These are phyloP conservation scores for Spodoptera litura DNA, from an alignment of 1,140 invertebrate species.

Conservation along the genomic window DNA sequence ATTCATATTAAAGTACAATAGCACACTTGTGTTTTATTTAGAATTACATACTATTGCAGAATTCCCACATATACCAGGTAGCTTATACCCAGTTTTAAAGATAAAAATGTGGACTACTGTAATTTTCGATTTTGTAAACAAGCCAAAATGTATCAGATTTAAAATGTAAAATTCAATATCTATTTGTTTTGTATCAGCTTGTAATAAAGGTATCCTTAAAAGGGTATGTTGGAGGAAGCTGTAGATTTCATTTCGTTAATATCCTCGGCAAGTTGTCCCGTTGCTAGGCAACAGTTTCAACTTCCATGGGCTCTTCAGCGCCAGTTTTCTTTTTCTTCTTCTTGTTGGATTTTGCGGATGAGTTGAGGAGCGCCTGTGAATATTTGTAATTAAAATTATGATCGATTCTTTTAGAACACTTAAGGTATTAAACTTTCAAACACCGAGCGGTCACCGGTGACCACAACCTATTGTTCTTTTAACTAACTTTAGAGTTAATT, in stretches of 20 bases:
- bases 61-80: constrained; percentile 11
- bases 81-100: constrained; percentile 4
- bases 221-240: constrained; percentile 49
- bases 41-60: constrained; percentile 25
- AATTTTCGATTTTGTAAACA: constrained; percentile 13
- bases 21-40: constrained; percentile 12
- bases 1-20: constrained; percentile 7
- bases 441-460: too few relatives aligned
- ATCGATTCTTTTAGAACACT: background rate
- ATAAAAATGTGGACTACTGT: background rate
- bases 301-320: constrained; percentile 88
- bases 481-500: too few relatives aligned
- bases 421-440: too few relatives aligned
- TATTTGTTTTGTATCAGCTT: constrained; percentile 7
- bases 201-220: constrained; percentile 9
- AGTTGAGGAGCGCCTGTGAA: constrained; percentile 90
- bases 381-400: background rate
- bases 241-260: constrained; percentile 52
- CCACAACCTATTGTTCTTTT: too few relatives aligned
- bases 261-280: constrained; percentile 43
- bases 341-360: constrained; percentile 93
- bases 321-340: constrained; percentile 95
- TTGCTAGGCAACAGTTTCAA: constrained; percentile 88
- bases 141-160: constrained; percentile 16
- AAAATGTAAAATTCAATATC: constrained; percentile 1